Conservation (phyloP, 2,797 vertebrate genomes). For the Cryptoblepharus egeriae region DNA sequence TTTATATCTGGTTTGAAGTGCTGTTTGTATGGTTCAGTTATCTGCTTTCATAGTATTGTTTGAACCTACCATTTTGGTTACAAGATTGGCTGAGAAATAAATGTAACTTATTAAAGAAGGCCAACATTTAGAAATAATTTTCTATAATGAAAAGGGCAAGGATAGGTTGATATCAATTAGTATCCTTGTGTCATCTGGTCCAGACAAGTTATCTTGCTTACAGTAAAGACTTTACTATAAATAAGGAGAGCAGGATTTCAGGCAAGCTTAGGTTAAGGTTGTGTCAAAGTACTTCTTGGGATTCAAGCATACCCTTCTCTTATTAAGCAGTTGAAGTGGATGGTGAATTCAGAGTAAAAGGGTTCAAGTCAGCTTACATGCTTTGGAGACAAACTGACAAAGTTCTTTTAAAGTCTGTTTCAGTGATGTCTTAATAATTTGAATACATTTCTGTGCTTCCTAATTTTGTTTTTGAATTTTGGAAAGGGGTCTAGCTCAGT, state of each 20-base stretch:
- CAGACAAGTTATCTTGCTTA: slow-evolving; percentile 18
- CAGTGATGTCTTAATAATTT: background rate
- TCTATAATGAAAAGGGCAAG: background rate
- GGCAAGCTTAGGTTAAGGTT: background rate
- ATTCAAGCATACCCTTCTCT: slow-evolving; percentile 33
- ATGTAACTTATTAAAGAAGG: background rate
- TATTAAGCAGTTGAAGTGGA: slow-evolving; percentile 38
- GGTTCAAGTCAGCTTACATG: background rate
- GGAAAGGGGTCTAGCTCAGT: too few relatives aligned
- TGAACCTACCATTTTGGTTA: background rate
- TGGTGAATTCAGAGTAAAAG: slow-evolving; percentile 6
- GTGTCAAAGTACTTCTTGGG: background rate
- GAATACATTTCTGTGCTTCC: background rate
- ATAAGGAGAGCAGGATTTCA: background rate
- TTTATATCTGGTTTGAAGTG: too few relatives aligned
- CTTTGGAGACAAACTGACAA: background rate
- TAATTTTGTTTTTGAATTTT: too few relatives aligned
- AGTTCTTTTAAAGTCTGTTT: background rate
- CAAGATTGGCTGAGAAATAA: background rate
- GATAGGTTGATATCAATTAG: background rate
- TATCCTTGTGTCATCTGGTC: background rate
- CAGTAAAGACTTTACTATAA: slow-evolving; percentile 36
- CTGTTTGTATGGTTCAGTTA: background rate
- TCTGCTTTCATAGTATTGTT: background rate
- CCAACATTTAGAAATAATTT: background rate